Evolutionary conservation across 2,888 invertebrate genomes (phyloP).

Genomic region (Prosapia bicincta): DNA sequence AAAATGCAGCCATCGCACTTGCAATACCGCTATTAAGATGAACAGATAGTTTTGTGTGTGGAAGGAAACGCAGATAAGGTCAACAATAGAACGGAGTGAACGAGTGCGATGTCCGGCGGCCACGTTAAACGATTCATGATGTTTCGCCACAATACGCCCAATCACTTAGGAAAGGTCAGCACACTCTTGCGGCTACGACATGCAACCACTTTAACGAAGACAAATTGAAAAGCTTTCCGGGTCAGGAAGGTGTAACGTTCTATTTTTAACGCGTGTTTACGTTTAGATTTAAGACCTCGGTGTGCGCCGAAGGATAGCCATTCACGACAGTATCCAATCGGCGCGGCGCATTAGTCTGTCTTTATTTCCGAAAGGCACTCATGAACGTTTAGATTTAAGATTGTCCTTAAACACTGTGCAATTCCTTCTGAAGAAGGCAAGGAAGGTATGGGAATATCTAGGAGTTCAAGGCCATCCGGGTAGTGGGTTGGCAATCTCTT

Average conservation of each 20-base stretch:
- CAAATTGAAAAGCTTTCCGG: not conserved
- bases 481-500: no score
- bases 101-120: not conserved
- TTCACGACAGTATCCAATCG: no score
- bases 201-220: not conserved
- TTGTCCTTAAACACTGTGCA: no score
- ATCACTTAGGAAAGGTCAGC: not conserved
- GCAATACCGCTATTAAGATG: not conserved
- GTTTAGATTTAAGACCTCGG: no score
- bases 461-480: no score
- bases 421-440: no score
- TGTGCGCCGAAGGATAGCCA: no score
- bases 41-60: not conserved
- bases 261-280: no score
- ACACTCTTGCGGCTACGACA: not conserved
- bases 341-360: no score
- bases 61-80: not conserved
- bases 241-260: not conserved
- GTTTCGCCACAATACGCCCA: not conserved
- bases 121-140: not conserved
- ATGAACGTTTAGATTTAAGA: no score
- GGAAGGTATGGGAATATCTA: no score
- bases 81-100: not conserved
- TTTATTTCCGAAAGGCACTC: no score
- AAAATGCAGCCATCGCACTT: not conserved